phyloP scores from a whole-genome alignment of 2,113 vertebrate species.

The human region DNA sequence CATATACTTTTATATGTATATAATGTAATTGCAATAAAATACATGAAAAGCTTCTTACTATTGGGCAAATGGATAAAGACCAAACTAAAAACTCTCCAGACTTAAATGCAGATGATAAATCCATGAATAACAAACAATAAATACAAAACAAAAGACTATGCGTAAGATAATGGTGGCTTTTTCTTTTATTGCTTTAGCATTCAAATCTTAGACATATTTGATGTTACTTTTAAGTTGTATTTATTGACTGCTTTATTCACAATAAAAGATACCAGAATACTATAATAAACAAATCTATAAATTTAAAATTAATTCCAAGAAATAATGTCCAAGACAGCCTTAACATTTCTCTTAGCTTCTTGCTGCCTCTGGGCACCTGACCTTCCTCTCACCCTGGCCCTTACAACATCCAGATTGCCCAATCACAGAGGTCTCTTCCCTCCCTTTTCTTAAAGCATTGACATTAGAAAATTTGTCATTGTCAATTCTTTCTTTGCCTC shows the following conservation, averaged over 20 bases:
- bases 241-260: slow-evolving; percentile 5
- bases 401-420: neutral
- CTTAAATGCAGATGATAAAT: neutral
- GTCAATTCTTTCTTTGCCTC: neutral
- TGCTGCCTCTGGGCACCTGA: neutral
- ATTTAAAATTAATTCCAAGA: neutral
- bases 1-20: neutral
- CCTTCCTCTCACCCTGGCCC: neutral
- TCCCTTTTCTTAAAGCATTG: neutral
- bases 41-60: neutral
- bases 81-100: neutral
- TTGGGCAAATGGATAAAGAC: neutral
- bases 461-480: neutral
- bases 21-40: neutral
- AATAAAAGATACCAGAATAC: slow-evolving; percentile 32
- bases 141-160: neutral
- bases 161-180: neutral
- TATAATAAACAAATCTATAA: slow-evolving; percentile 35
- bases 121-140: neutral
- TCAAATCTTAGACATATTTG: neutral
- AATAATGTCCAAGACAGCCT: neutral
- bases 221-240: neutral
- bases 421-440: neutral
- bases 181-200: neutral
- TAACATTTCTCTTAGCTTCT: neutral